These are phyloP conservation scores for Drosophila neonasuta DNA, from an alignment of 2,888 invertebrate species.

Conservation along the genomic window DNA sequence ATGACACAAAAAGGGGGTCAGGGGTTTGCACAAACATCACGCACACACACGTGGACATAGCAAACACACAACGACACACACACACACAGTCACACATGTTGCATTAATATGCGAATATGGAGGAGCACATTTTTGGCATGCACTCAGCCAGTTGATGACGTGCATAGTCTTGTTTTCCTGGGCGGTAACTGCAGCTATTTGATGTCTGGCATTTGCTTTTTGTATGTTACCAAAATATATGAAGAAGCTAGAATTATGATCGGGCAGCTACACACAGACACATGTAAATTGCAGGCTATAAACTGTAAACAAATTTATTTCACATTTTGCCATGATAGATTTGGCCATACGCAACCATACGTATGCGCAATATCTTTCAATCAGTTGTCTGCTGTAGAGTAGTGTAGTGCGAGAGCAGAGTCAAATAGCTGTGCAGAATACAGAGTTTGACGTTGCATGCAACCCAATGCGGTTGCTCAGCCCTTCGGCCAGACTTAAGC, in stretches of 20 bases:
- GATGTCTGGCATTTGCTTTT: conserved; percentile 2
- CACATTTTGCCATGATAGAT: background rate
- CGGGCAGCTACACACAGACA: background rate
- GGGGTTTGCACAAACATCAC: conserved; percentile 51
- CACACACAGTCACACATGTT: conserved; percentile 30
- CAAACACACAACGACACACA: conserved; percentile 8
- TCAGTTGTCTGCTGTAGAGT: conserved; percentile 9
- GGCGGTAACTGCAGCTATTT: conserved; percentile 9
- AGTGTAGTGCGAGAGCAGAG: background rate
- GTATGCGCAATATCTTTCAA: conserved; percentile 27
- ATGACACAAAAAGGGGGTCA: conserved; percentile 56
- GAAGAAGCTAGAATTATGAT: conserved; percentile 3
- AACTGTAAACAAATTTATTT: background rate
- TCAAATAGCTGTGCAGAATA: conserved; percentile 22
- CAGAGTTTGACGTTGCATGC: conserved; percentile 19
- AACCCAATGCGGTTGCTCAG: conserved; percentile 39
- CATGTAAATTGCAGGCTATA: background rate
- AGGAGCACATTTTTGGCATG: conserved; percentile 53
- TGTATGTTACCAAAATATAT: conserved; percentile 3
- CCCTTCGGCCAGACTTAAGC: conserved; percentile 26
- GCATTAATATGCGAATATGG: conserved; percentile 75
- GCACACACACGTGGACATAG: conserved; percentile 30
- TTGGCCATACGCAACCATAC: conserved; percentile 7
- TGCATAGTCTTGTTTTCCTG: conserved; percentile 8
- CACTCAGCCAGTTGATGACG: conserved; percentile 2